These are phyloP conservation scores for Mus pahari DNA, from an alignment of 2,113 vertebrate species.

Conservation along the genomic window DNA sequence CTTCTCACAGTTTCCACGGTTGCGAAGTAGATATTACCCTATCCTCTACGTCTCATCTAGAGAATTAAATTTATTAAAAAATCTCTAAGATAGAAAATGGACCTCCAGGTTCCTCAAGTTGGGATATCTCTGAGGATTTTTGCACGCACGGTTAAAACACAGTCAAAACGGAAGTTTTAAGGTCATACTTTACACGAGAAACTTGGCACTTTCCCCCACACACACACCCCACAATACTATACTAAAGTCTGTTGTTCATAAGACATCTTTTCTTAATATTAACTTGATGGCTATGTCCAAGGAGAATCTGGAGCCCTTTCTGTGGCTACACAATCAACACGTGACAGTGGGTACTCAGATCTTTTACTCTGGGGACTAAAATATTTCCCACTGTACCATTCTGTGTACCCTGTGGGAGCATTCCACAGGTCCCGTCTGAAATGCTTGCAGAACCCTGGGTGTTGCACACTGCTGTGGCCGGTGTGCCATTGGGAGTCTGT, in stretches of 20 bases:
- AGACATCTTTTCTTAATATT: neutral
- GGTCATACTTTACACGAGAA: neutral
- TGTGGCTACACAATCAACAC: neutral
- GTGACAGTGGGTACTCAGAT: no score
- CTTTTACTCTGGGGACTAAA: neutral
- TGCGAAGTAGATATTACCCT: neutral
- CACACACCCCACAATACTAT: neutral
- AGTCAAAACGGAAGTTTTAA: neutral
- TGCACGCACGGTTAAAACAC: neutral
- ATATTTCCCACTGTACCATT: neutral
- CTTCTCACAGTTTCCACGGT: neutral
- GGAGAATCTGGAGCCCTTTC: conserved; percentile 5
- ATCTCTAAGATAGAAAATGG: neutral
- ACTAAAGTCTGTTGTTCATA: neutral
- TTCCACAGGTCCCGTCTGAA: neutral
- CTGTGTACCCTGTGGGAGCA: fast-evolving
- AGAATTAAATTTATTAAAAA: conserved; percentile 26
- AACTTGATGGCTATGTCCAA: conserved; percentile 15
- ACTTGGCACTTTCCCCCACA: neutral
- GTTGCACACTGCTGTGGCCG: neutral
- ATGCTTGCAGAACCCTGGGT: neutral
- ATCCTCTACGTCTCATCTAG: neutral
- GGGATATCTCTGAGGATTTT: neutral
- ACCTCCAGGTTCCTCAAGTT: neutral
- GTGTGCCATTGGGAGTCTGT: neutral